Conservation (phyloP, 2,888 invertebrate genomes). For the Cremastinae sp. region DNA sequence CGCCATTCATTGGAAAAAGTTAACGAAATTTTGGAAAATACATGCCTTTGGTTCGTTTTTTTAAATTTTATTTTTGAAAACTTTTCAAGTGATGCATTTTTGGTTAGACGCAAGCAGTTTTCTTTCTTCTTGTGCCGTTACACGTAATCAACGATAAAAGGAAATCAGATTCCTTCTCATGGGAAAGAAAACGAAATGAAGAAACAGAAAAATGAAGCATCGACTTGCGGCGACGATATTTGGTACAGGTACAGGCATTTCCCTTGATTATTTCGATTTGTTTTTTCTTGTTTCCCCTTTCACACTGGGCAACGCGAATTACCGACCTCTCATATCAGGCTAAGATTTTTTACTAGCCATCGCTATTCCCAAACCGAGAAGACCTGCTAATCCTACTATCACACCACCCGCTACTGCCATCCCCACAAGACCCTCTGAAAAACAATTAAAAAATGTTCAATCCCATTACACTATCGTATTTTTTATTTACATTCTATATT, state of each 20-base stretch:
- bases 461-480: no score
- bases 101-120: not conserved
- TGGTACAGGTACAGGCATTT: constrained; percentile 62
- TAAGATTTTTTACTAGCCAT: constrained; percentile 81
- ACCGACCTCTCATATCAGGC: constrained; percentile 36
- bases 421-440: constrained; percentile 90
- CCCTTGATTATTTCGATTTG: constrained; percentile 15
- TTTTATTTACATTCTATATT: no score
- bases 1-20: constrained; percentile 36
- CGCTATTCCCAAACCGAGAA: constrained; percentile 92
- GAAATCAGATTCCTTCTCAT: constrained; percentile 24
- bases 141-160: not conserved
- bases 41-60: constrained; percentile 21
- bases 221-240: constrained; percentile 54
- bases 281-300: constrained; percentile 33
- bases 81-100: constrained; percentile 12
- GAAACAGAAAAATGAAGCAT: constrained; percentile 25
- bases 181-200: constrained; percentile 27
- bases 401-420: constrained; percentile 95
- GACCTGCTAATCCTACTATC: constrained; percentile 90
- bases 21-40: constrained; percentile 38
- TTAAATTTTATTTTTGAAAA: constrained; percentile 2
- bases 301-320: constrained; percentile 29
- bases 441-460: constrained; percentile 51
- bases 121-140: no score